These are phyloP conservation scores for Babylonia areolata DNA, from an alignment of 1,140 invertebrate species.

Conservation along the genomic window DNA sequence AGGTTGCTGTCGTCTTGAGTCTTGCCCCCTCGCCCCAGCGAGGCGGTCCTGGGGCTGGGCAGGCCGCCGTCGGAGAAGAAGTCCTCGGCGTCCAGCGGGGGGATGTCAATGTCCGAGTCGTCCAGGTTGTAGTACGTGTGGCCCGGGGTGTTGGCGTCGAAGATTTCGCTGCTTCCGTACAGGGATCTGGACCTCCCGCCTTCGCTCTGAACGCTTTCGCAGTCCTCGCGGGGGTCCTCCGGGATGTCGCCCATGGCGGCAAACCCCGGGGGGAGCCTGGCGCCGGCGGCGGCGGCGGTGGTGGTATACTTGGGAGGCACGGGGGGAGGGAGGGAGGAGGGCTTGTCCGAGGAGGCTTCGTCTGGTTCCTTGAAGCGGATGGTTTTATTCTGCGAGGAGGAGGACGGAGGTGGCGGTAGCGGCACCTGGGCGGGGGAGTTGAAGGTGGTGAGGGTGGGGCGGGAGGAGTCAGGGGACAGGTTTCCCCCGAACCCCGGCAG, in stretches of 20 bases:
- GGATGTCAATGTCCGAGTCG: constrained; percentile 62
- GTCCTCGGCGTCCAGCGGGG: constrained; percentile 56
- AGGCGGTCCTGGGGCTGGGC: constrained; percentile 52
- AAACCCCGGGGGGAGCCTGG: constrained; percentile 8
- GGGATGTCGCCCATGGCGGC: constrained; percentile 43
- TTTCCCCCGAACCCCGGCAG: constrained; percentile 10
- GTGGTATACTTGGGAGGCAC: background rate
- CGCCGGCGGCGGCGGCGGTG: background rate
- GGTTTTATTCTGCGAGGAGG: background rate
- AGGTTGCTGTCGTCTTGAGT: constrained; percentile 32
- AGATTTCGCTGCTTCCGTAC: constrained; percentile 62
- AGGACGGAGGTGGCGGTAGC: background rate
- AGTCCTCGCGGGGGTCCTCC: constrained; percentile 46
- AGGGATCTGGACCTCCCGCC: constrained; percentile 57
- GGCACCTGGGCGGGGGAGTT: constrained; percentile 23
- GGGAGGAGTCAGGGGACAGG: constrained; percentile 5
- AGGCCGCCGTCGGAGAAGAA: constrained; percentile 59
- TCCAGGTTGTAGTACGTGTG: constrained; percentile 52
- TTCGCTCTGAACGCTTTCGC: constrained; percentile 55
- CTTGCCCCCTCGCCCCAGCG: constrained; percentile 1
- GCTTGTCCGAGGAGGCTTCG: background rate
- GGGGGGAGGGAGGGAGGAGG: background rate
- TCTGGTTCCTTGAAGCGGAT: constrained; percentile 37
- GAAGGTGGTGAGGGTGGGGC: constrained; percentile 31
- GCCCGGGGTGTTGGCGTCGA: constrained; percentile 41